Evolutionary conservation across 2,797 vertebrate species (phyloP).

Genomic region (Borostomias antarcticus): DNA sequence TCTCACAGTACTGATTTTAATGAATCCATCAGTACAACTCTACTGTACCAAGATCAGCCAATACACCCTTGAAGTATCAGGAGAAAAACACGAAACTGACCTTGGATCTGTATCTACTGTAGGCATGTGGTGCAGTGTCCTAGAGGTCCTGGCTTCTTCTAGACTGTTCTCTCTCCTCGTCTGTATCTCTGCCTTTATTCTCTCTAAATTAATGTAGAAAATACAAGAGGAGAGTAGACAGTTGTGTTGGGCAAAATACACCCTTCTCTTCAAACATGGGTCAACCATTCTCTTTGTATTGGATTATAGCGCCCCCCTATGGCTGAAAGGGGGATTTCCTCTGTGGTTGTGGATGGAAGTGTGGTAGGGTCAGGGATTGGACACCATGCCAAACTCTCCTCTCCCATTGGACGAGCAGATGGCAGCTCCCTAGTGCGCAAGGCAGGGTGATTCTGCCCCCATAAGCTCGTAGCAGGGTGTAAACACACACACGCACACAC

Average conservation of each 20-base stretch:
- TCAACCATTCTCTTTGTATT: slow-evolving; percentile 19
- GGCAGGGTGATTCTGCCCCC: slow-evolving; percentile 60
- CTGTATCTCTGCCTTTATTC: neutral
- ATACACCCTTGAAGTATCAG: too few species aligned
- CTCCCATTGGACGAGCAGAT: slow-evolving; percentile 68
- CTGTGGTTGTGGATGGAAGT: slow-evolving; percentile 28
- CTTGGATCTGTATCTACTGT: neutral
- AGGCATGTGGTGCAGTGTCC: too few species aligned
- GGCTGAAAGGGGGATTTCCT: slow-evolving; percentile 31
- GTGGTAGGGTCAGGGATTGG: slow-evolving; percentile 57
- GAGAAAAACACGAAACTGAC: neutral
- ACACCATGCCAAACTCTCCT: slow-evolving; percentile 60
- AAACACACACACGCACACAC: slow-evolving; percentile 42
- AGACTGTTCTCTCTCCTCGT: neutral
- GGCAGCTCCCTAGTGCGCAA: slow-evolving; percentile 62
- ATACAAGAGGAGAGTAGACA: neutral
- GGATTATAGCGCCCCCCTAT: slow-evolving; percentile 61
- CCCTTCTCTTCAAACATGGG: neutral
- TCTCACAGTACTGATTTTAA: neutral
- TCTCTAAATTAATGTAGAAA: neutral
- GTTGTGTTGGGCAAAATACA: neutral
- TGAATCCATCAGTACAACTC: neutral
- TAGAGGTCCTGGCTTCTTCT: neutral
- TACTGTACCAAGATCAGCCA: neutral
- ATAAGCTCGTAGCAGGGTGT: slow-evolving; percentile 61